Base-by-base conservation (phyloP, 2,797 vertebrate species). In the Etheostoma nigrum region DNA sequence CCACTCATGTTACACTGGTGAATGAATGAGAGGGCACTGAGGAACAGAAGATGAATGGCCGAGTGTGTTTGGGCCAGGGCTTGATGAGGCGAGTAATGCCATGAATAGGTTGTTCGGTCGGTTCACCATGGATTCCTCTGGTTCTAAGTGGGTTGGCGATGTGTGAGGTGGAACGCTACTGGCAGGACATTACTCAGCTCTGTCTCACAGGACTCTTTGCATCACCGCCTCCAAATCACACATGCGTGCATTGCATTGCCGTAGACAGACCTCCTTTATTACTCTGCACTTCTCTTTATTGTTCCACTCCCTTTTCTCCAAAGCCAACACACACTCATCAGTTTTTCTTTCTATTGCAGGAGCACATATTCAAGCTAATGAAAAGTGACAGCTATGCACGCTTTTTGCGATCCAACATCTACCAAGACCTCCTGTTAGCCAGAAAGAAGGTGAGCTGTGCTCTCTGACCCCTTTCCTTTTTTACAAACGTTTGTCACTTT, bases 301-400 rank as follows among this genome's bases (percentile, higher is more conserved):
- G 30, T 21, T n/a, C 19, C n/a, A 6, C 6, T 55, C 16, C 51
- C 18, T 48, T 30, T 8, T 27, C 15, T 54, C 48, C 4, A 44
- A 23, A 13, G 30, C 52, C 47, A 45, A 67, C 67, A 8, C 15
- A 18, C 52, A 23, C 74, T 81, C 66, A 78, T 23, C 51, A 4
- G 21, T 49, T 44, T 57, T 61, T 59, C 21, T 73, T 36, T 87
- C 68, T 84, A 1, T 89, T 93, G 78, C 94, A 98, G 97, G 97
- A 98, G 88, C 97, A 99, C 94, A 99, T 99, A 93, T 99, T 98
- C 93, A 97, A 98, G 93, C 93, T 99, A 89, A 99, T 99, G 97
- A 99, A 97, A 94, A 99, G 97, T 91, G 97, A 99, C 95, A 99
- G 97, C 95, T 99, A 98, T 33, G 96, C 97, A 55, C 97, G 97